Percentiles rank a stretch among this genome's conserved stretches.
Conservation (phyloP, 2,797 vertebrate species). For the Epinephelus awoara region DNA sequence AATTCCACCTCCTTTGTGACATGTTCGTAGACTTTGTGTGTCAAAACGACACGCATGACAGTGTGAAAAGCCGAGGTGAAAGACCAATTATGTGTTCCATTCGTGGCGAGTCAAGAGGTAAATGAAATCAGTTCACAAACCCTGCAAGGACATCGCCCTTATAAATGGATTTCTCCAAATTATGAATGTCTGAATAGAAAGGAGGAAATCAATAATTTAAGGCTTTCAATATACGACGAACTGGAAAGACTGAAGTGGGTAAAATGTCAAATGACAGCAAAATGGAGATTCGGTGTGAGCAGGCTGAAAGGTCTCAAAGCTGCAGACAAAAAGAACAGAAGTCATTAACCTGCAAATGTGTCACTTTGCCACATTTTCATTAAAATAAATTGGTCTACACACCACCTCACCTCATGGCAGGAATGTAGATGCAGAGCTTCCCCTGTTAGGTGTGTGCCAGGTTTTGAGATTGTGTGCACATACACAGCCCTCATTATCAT, state of each 20-base stretch:
- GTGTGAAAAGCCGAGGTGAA: conserved; percentile 2
- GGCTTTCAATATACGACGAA: conserved; percentile 42
- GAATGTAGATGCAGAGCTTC: background rate
- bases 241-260: conserved; percentile 11
- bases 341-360: conserved; percentile 45
- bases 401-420: conserved; percentile 4
- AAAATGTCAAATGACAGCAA: conserved; percentile 49
- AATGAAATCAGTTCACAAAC: conserved; percentile 30
- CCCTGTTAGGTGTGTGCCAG: background rate
- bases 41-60: background rate
- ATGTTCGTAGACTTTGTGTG: background rate
- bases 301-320: conserved; percentile 29
- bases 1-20: background rate
- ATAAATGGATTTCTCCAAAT: conserved; percentile 39
- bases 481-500: conserved; percentile 49
- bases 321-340: conserved; percentile 22
- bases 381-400: conserved; percentile 16
- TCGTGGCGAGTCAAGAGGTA: conserved; percentile 11
- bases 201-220: conserved; percentile 62
- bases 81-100: background rate
- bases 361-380: conserved; percentile 33
- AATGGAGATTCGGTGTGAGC: conserved; percentile 35
- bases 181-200: conserved; percentile 42
- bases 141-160: background rate
- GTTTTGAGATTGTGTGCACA: conserved; percentile 22